A percentile compares a stretch with the other conserved stretches of the same genome.
Conservation (phyloP, 2,797 vertebrate genomes). For the Coracias cyanogaster region DNA sequence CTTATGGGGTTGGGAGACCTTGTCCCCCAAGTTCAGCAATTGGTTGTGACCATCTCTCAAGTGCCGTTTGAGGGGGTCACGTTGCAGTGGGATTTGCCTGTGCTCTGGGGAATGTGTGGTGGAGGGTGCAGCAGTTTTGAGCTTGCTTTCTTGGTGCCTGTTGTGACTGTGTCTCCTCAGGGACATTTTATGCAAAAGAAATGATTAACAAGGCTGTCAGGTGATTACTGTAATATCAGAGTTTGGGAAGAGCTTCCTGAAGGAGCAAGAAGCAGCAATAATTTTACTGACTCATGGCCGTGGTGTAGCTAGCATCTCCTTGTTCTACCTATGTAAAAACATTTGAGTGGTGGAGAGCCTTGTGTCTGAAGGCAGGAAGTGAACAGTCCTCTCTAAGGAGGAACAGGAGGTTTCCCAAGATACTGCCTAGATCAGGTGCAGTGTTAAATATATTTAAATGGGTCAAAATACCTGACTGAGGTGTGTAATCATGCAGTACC, state of each 20-base stretch:
- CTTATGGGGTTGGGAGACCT: accelerated
- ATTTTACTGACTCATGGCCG: background rate
- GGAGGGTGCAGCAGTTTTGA: background rate
- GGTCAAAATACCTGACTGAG: background rate
- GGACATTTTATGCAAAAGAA: background rate
- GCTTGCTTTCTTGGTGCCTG: background rate
- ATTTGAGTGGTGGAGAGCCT: background rate
- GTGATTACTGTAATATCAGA: background rate
- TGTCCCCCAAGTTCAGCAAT: accelerated
- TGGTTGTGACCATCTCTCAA: background rate
- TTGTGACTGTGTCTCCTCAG: background rate
- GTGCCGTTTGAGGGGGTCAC: background rate
- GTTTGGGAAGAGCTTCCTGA: background rate
- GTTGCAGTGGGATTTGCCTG: accelerated
- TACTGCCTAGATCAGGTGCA: background rate
- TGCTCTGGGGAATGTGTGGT: accelerated
- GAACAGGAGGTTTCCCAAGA: background rate
- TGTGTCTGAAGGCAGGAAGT: background rate
- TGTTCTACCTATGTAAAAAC: background rate
- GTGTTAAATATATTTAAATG: background rate
- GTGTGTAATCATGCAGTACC: too few relatives aligned
- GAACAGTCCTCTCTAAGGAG: background rate
- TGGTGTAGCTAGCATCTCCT: background rate
- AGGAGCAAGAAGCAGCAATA: background rate
- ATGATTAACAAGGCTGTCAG: background rate